These are phyloP conservation scores for Numenius phaeopus DNA, from an alignment of 2,797 vertebrate genomes.

Conservation along the genomic window DNA sequence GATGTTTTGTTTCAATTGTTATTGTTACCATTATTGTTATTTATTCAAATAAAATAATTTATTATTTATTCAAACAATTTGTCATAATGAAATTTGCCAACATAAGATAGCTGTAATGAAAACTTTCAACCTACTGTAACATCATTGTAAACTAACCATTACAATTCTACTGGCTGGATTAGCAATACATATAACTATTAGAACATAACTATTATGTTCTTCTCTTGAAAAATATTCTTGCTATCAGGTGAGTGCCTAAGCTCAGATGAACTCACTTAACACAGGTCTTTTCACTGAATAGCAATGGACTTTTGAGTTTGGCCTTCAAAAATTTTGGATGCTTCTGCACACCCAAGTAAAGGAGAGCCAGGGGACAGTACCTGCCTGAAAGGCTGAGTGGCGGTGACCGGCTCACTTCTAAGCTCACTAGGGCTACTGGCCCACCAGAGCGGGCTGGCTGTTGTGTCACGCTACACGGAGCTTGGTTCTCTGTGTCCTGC, in stretches of 20 bases:
- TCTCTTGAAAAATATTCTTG: background rate
- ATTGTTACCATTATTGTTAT: background rate
- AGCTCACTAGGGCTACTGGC: background rate
- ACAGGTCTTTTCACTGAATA: background rate
- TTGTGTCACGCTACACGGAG: rapidly evolving
- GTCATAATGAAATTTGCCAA: background rate
- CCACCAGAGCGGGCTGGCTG: background rate
- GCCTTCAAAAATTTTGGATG: background rate
- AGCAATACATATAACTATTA: background rate
- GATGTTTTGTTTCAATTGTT: background rate
- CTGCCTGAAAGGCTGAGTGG: background rate
- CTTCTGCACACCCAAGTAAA: background rate
- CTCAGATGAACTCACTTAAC: background rate
- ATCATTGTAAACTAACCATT: background rate
- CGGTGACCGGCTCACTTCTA: rapidly evolving
- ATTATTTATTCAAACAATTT: background rate
- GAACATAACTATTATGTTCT: background rate
- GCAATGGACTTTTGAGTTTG: background rate
- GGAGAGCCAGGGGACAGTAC: background rate
- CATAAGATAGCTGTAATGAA: background rate
- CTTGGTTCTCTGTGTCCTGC: background rate
- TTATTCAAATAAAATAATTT: background rate
- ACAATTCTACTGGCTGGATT: background rate
- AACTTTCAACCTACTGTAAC: background rate
- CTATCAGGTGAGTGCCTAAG: background rate